Evolutionary conservation across 2,797 vertebrate species (phyloP).

Genomic region (Sebastes taczanowskii): DNA sequence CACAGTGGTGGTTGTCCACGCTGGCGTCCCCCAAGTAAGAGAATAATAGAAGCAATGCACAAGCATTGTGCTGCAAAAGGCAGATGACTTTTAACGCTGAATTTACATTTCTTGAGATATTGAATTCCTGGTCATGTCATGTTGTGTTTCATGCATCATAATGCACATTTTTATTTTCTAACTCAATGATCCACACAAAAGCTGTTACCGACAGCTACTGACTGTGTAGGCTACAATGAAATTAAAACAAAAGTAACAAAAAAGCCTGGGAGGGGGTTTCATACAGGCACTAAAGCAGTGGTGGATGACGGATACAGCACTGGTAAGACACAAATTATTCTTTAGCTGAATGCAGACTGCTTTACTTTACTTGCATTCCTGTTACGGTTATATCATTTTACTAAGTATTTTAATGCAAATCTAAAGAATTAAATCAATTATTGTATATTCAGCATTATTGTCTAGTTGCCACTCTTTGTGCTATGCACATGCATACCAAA

Average conservation of each 20-base stretch:
- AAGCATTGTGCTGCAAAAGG: neutral
- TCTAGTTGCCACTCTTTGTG: neutral
- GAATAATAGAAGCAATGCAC: neutral
- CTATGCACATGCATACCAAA: neutral
- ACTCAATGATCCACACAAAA: neutral
- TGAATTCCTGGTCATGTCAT: neutral
- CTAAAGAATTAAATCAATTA: neutral
- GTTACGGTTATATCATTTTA: neutral
- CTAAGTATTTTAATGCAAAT: neutral
- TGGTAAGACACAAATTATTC: neutral
- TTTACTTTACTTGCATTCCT: neutral
- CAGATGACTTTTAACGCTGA: neutral
- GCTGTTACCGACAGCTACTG: neutral
- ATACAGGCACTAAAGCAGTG: neutral
- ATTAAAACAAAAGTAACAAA: neutral
- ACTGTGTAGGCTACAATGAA: neutral
- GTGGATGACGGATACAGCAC: neutral
- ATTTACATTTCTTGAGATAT: conserved; percentile 8
- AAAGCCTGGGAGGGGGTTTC: neutral
- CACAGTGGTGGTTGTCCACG: neutral
- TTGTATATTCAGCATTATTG: neutral
- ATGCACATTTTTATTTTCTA: conserved; percentile 2
- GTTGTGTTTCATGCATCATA: neutral
- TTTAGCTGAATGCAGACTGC: neutral
- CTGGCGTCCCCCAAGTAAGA: neutral